Evolutionary conservation across 2,888 invertebrate species (phyloP), one percentile per base, ranked within the genome.

Genomic region (Oscheius sp.): DNA sequence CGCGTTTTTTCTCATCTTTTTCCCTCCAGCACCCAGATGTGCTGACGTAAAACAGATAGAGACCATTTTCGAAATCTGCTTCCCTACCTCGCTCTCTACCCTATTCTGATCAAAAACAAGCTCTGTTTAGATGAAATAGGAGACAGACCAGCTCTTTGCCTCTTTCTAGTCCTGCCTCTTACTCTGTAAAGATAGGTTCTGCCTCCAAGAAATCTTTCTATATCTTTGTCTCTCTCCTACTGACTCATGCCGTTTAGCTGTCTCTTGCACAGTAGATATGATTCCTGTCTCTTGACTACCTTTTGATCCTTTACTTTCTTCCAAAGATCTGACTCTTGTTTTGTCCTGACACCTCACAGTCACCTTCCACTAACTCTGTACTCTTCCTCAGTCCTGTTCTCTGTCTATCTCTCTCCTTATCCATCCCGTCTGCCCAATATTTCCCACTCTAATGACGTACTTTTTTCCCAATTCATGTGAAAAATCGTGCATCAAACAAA

Each of bases 141-240:
- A 42, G 42, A 3, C 42, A 42, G 42, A 42, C 42, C 7, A 42
- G 3, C 7, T 7, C 42, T 42, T 0, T 42, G 3, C 4, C 9
- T 65, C 47, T 37, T 2, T 65, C 50, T 37, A n/a, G 13, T 37
- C 37, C 37, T 48, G 21, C 1, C 1, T 48, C 35, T 21, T 13
- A 32, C 11, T 63, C 7, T 60, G 5, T 60, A 33, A 42, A 37
- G 13, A 35, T 13, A 32, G 10, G 21, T 21, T 21, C 59, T 48
- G 48, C 11, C 50, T 53, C 29, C n/a, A 53, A 51, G 21, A 21
- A 21, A 70, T 51, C 70, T 70, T 10, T 58, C 32, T 59, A 0
- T 21, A 53, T 66, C 13, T 70, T 13, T 13, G 13, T 63, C 47
- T 63, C 63, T 63, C 50, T 13, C 11, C 48, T 32, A 29, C 33